phyloP scores from a whole-genome alignment of 1,140 invertebrate genomes.

The Drosophila quadrilineata region DNA sequence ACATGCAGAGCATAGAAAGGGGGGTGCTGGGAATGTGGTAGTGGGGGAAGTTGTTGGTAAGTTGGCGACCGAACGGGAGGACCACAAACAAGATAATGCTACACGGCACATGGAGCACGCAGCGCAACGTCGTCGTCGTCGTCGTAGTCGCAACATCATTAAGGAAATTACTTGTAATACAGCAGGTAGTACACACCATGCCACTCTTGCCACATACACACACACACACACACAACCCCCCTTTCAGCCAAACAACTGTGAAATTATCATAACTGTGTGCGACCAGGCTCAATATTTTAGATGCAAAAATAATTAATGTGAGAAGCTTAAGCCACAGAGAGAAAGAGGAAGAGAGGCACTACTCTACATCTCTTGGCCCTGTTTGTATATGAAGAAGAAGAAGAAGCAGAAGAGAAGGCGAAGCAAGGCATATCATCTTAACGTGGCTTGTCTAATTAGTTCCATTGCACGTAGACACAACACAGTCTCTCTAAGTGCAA shows the following conservation, averaged over 20 bases:
- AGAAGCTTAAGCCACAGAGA: conserved; percentile 52
- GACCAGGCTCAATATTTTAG: conserved; percentile 60
- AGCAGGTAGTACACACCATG: too few relatives aligned
- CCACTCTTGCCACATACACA: too few relatives aligned
- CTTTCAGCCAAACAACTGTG: background rate
- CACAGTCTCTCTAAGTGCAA: background rate
- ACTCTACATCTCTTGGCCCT: conserved; percentile 1
- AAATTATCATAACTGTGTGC: conserved; percentile 71
- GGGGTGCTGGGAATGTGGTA: background rate
- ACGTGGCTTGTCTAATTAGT: conserved; percentile 58
- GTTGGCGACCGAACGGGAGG: background rate
- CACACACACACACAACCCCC: too few relatives aligned
- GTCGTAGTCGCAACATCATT: conserved; percentile 79
- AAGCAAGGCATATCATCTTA: conserved; percentile 23
- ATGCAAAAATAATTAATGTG: conserved; percentile 77
- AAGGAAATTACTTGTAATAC: conserved; percentile 76
- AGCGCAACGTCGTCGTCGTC: too few relatives aligned
- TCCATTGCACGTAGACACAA: conserved; percentile 51
- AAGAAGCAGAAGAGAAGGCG: too few relatives aligned
- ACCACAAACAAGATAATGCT: conserved; percentile 75
- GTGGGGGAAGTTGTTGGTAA: background rate
- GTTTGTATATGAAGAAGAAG: conserved; percentile 50
- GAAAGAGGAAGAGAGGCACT: too few relatives aligned
- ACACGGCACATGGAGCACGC: too few relatives aligned
- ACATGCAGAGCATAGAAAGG: background rate